Conservation (phyloP, 1,140 invertebrate species). For the Tetramorium alpestre region DNA sequence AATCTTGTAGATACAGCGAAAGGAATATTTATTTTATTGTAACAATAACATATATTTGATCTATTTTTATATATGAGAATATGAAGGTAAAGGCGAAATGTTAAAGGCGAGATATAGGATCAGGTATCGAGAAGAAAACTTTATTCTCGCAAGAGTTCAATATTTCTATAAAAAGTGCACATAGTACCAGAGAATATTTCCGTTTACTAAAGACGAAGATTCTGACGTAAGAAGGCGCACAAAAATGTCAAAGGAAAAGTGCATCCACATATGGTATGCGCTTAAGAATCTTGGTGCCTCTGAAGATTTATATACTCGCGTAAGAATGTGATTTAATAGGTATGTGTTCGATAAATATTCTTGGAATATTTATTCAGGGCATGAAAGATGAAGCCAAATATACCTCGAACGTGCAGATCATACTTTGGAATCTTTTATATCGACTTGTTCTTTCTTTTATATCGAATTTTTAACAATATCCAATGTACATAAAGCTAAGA, state of each 20-base stretch:
- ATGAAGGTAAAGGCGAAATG: not conserved
- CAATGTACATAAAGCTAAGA: not conserved
- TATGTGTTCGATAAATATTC: constrained; percentile 55
- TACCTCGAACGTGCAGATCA: not conserved
- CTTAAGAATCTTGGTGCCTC: constrained; percentile 59
- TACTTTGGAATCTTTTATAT: constrained; percentile 16
- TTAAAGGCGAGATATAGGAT: constrained; percentile 13
- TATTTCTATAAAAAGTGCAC: constrained; percentile 28
- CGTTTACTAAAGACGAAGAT: constrained; percentile 60
- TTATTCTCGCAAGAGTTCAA: constrained; percentile 28
- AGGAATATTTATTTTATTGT: not conserved
- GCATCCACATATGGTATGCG: constrained; percentile 29
- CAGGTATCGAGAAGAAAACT: constrained; percentile 24
- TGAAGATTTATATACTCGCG: constrained; percentile 46
- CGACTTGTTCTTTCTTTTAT: constrained; percentile 7
- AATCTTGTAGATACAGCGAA: not conserved
- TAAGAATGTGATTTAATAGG: constrained; percentile 51
- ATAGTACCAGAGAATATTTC: constrained; percentile 23
- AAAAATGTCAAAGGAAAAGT: constrained; percentile 34
- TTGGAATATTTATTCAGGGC: constrained; percentile 39
- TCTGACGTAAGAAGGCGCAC: constrained; percentile 44
- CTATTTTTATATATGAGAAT: not conserved
- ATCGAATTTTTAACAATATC: constrained; percentile 11
- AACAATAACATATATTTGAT: constrained; percentile 4
- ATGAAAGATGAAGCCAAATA: constrained; percentile 5